A percentile compares a stretch with the other conserved stretches of the same genome.
Conservation (phyloP, 2,888 invertebrate genomes). For the Carcina quercana region DNA sequence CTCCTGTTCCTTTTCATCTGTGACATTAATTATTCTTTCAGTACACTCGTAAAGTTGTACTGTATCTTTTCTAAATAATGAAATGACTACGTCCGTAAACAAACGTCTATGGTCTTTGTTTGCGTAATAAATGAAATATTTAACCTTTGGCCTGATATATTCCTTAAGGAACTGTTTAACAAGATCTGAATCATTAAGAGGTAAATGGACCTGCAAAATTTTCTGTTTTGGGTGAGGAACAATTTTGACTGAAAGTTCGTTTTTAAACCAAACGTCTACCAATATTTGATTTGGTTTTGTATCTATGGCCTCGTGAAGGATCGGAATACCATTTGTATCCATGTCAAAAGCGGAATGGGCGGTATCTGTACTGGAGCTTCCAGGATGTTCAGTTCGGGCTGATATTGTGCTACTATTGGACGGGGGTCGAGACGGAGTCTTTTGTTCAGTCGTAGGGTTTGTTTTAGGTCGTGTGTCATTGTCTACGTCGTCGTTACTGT, state of each 20-base stretch:
- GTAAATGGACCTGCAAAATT: slow-evolving; percentile 7
- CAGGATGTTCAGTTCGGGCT: slow-evolving; percentile 8
- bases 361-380: background rate
- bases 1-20: slow-evolving; percentile 16
- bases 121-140: slow-evolving; percentile 19
- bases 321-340: slow-evolving; percentile 6
- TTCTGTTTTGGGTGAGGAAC: slow-evolving; percentile 8
- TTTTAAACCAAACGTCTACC: slow-evolving; percentile 6
- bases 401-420: no score
- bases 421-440: background rate
- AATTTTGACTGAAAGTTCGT: slow-evolving; percentile 8
- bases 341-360: slow-evolving; percentile 3
- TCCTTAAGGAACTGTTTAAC: slow-evolving; percentile 14
- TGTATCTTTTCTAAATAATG: slow-evolving; percentile 17
- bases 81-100: slow-evolving; percentile 9
- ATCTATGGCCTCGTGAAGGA: slow-evolving; percentile 12
- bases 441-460: background rate
- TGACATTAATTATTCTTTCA: slow-evolving; percentile 13
- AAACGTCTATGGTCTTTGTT: slow-evolving; percentile 6
- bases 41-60: slow-evolving; percentile 21
- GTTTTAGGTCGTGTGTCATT: no score
- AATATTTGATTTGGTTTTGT: slow-evolving; percentile 15
- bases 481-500: background rate
- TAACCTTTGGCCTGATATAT: slow-evolving; percentile 7
- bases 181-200: slow-evolving; percentile 6